Percentiles rank a stretch among this genome's conserved stretches.
These are phyloP conservation scores for Arrhamphus sclerolepis DNA, from an alignment of 2,797 vertebrate species.

Conservation along the genomic window DNA sequence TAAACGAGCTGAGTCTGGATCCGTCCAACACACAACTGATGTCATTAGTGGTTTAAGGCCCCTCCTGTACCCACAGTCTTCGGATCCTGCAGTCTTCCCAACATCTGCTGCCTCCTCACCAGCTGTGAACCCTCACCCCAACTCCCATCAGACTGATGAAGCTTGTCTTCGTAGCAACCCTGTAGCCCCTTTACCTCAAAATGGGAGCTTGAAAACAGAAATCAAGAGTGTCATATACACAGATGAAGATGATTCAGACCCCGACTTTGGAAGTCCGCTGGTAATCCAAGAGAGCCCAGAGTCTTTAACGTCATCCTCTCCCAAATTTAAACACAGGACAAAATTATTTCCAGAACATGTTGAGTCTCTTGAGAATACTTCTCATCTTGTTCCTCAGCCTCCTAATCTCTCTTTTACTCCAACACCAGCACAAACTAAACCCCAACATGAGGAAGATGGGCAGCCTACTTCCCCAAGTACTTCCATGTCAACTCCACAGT, in stretches of 20 bases:
- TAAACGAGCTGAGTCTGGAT: constrained; percentile 24
- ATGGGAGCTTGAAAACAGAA: constrained; percentile 40
- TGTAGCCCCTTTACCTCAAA: constrained; percentile 49
- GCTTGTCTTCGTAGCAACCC: constrained; percentile 8
- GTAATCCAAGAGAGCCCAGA: constrained; percentile 81
- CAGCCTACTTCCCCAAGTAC: background rate
- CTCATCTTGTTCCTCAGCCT: constrained; percentile 36
- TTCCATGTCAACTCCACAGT: constrained; percentile 9
- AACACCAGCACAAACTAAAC: constrained; percentile 42
- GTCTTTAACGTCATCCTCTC: constrained; percentile 62
- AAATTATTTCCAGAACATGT: constrained; percentile 38
- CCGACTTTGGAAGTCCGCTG: constrained; percentile 78
- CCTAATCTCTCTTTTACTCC: constrained; percentile 28
- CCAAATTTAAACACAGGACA: constrained; percentile 69
- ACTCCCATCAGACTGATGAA: constrained; percentile 47
- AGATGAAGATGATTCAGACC: constrained; percentile 67
- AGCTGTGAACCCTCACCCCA: constrained; percentile 37
- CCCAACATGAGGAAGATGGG: constrained; percentile 30
- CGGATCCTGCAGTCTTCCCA: constrained; percentile 3
- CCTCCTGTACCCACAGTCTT: constrained; percentile 47
- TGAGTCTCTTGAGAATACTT: constrained; percentile 49
- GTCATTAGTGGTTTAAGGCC: constrained; percentile 65
- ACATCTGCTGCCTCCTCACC: constrained; percentile 28
- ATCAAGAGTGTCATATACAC: constrained; percentile 57
- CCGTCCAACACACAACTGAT: constrained; percentile 29